Evolutionary conservation across 2,797 vertebrate species (phyloP).

Genomic region (Pipistrellus pipistrellus): DNA sequence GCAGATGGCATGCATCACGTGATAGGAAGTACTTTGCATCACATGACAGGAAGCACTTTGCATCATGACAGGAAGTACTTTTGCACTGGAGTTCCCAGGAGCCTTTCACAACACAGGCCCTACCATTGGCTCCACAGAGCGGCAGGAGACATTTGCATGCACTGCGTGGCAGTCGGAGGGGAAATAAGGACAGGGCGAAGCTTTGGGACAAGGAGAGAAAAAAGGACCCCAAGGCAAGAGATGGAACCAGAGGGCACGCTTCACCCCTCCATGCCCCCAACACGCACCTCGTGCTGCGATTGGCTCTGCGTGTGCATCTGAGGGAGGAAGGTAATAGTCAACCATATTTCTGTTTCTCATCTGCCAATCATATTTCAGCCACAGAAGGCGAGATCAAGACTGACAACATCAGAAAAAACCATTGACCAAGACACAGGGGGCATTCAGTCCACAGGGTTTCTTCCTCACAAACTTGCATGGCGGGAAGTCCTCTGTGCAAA

Average conservation of each 20-base stretch:
- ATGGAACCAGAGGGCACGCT: background rate
- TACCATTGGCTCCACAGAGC: background rate
- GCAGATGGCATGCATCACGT: background rate
- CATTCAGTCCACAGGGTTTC: background rate
- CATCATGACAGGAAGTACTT: too few relatives aligned
- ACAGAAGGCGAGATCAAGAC: background rate
- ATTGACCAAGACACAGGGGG: background rate
- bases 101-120: background rate
- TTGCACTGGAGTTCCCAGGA: background rate
- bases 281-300: background rate
- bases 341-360: background rate
- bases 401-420: background rate
- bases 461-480: background rate
- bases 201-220: background rate
- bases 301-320: too few relatives aligned
- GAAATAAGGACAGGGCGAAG: background rate
- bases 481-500: background rate
- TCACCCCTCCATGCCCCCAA: fast-evolving
- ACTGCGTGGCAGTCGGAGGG: too few relatives aligned
- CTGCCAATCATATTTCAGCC: background rate
- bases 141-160: too few relatives aligned
- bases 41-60: too few relatives aligned
- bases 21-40: background rate
- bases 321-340: background rate
- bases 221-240: background rate